Base-by-base conservation (phyloP, 2,888 invertebrate species). In the Nymphalis c-album region DNA sequence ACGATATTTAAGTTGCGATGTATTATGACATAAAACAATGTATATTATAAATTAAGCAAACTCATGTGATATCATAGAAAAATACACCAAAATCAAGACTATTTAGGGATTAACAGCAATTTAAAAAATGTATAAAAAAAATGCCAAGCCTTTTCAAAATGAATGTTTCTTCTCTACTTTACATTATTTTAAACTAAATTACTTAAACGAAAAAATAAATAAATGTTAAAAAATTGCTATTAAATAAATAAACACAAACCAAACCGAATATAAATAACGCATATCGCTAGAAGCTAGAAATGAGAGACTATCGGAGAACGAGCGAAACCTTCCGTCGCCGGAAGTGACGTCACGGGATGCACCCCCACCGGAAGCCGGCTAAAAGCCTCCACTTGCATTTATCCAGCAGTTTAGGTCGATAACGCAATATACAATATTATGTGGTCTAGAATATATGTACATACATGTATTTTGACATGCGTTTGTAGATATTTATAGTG, bases 361-460 rank as follows among this genome's bases (percentile, higher is more conserved):
- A 85, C 86, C 85, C 77, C 71, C 79, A 75, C 85, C 86, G 88
- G 87, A 87, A 85, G 80, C 78, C 73, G 76, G 78, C 85, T 88
- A 87, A 88, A 87, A 88, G 87, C 87, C 84, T 85, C 80, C 79
- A 76, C 77, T 78, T 86, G 86, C 86, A 85, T 87, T 86, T 84
- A 84, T 86, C 83, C 85, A 80, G 78, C 77, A 76, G 58, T 61
- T 55, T 26, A 53, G 65, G 40, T 65, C 65, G 65, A 61, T 65
- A 65, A 65, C 40, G 22, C 10, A 40, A 65, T 65, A 65, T 51
- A 47, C 55, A 17, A 46, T 51, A 60, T 40, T 57, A 57, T 57
- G 20, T 40, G 18, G 57, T 48, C 7, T n/a, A 18, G 35, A 40
- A 40, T 57, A 57, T 40, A 55, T 6, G 10, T 22, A 17, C 7